These are phyloP conservation scores for Willisornis vidua DNA, from an alignment of 2,113 vertebrate species.

Conservation along the genomic window DNA sequence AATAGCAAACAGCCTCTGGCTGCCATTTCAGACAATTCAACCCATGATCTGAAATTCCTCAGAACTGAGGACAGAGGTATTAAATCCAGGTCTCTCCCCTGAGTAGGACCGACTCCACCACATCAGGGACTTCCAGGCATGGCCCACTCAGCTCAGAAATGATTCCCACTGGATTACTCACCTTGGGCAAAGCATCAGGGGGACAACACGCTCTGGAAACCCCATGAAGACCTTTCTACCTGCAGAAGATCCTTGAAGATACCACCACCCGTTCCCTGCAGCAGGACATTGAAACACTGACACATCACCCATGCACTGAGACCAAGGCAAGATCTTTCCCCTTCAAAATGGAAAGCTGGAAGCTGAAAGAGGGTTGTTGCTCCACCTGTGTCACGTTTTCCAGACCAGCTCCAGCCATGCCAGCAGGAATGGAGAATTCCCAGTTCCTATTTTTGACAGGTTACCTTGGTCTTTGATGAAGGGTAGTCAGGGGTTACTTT, in stretches of 20 bases:
- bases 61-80: background rate
- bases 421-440: background rate
- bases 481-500: background rate
- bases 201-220: fast-evolving
- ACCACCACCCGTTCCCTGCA: background rate
- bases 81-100: background rate
- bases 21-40: background rate
- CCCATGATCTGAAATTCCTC: background rate
- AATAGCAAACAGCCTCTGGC: background rate
- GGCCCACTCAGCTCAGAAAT: background rate
- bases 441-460: background rate
- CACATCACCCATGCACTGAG: fast-evolving
- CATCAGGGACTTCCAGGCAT: background rate
- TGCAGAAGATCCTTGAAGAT: background rate
- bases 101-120: background rate
- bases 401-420: background rate
- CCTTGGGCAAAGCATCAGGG: background rate
- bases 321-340: background rate
- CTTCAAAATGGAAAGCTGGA: background rate
- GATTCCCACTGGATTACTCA: fast-evolving
- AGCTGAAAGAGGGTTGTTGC: background rate
- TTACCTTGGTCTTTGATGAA: background rate
- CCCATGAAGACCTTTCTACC: background rate
- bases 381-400: background rate
- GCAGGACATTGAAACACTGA: background rate